Evolutionary conservation across 2,113 vertebrate species (phyloP).

Genomic region (Arenaria interpres): DNA sequence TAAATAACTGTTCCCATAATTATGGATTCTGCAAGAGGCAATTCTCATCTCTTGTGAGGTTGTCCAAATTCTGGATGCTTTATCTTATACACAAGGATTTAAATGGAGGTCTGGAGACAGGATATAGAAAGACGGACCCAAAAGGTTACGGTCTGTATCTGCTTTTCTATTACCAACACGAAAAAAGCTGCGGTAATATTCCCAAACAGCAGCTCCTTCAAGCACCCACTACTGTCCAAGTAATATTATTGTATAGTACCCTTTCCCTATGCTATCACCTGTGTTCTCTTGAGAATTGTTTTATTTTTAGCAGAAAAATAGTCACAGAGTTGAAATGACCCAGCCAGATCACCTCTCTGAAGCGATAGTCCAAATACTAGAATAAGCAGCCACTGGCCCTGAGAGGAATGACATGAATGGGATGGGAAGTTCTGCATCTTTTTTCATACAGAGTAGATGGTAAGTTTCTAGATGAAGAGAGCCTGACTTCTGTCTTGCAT

Average conservation of each 20-base stretch:
- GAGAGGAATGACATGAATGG: not conserved
- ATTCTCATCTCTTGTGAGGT: not conserved
- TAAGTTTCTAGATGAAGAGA: not conserved
- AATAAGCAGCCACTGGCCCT: not conserved
- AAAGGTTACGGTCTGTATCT: not conserved
- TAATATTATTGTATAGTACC: not conserved
- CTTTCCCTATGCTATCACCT: not conserved
- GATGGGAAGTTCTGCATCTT: not conserved
- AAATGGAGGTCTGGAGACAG: not conserved
- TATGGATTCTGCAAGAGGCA: not conserved
- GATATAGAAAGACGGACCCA: not conserved
- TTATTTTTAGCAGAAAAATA: not conserved
- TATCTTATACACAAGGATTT: not conserved
- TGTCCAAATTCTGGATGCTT: not conserved
- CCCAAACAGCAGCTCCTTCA: not conserved
- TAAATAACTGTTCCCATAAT: not conserved
- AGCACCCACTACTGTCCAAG: not conserved
- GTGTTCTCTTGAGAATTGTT: not conserved
- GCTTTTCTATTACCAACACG: not conserved
- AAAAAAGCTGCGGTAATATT: not conserved
- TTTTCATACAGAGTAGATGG: not conserved
- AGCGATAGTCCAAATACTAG: not conserved
- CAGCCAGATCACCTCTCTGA: not conserved
- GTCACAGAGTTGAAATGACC: not conserved
- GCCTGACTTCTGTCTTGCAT: not conserved